Evolutionary conservation across 2,797 vertebrate genomes (phyloP).

Genomic region (Eulemur mongoz): DNA sequence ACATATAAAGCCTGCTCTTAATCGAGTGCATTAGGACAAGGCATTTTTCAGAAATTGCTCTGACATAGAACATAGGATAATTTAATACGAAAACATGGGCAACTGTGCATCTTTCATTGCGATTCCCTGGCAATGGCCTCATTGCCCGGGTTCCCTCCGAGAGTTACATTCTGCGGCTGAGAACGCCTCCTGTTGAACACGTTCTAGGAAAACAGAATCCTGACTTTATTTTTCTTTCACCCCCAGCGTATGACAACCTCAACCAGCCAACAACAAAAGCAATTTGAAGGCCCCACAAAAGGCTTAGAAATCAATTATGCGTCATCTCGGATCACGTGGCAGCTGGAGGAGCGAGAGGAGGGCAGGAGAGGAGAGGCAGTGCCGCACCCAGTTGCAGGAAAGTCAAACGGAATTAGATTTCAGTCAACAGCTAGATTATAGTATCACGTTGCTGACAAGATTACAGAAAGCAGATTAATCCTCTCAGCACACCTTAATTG

Average conservation of each 20-base stretch:
- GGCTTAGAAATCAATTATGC: conserved; percentile 49
- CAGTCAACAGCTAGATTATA: conserved; percentile 38
- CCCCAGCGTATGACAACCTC: not conserved
- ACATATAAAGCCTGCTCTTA: not conserved
- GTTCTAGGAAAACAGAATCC: conserved; percentile 59
- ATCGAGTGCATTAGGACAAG: rapidly evolving
- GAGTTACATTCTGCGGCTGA: conserved; percentile 35
- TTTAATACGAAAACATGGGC: rapidly evolving
- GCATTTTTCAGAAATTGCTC: not conserved
- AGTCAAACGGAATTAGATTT: conserved; percentile 46
- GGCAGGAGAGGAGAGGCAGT: not conserved
- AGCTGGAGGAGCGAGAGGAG: not conserved
- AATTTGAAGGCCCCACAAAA: conserved; percentile 41
- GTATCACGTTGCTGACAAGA: conserved; percentile 53
- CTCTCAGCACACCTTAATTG: conserved; percentile 38
- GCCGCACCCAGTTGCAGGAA: not conserved
- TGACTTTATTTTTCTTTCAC: not conserved
- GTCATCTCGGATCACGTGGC: conserved; percentile 30
- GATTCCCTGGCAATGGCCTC: rapidly evolving
- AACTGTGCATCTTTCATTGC: not conserved
- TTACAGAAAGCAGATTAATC: conserved; percentile 54
- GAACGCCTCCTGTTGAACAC: conserved; percentile 73
- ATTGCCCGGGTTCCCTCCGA: not conserved
- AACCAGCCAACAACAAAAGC: conserved; percentile 25
- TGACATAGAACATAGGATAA: not conserved